Conservation (phyloP, 2,888 invertebrate genomes). For the Fragum fragum region DNA sequence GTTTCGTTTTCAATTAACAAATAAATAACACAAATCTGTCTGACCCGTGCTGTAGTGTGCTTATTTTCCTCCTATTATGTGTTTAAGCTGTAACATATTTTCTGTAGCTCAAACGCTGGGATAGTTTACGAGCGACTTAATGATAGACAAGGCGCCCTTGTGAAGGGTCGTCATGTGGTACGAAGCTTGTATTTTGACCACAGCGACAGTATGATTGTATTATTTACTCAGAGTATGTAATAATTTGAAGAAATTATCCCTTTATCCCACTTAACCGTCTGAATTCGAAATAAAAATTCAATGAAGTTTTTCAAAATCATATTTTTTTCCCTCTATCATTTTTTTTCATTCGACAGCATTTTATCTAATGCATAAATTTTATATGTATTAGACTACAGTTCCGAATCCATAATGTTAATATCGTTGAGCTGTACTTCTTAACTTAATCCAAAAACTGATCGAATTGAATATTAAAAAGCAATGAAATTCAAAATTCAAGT, state of each 20-base stretch:
- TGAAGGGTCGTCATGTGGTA: constrained; percentile 36
- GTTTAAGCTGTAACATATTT: constrained; percentile 36
- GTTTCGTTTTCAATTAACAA: constrained; percentile 51
- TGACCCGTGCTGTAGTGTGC: constrained; percentile 8
- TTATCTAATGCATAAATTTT: too few relatives aligned
- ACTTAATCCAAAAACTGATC: too few relatives aligned
- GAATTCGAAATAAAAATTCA: too few relatives aligned
- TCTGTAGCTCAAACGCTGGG: constrained; percentile 26
- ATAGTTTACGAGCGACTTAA: constrained; percentile 57
- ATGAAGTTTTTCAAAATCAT: too few relatives aligned
- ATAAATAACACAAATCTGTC: constrained; percentile 21
- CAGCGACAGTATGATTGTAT: constrained; percentile 11
- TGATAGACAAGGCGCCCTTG: constrained; percentile 37
- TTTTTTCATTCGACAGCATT: too few relatives aligned
- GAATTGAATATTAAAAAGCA: too few relatives aligned
- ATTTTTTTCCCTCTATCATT: too few relatives aligned
- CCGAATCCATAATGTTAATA: too few relatives aligned
- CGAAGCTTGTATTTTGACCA: constrained; percentile 36
- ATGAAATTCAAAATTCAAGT: too few relatives aligned
- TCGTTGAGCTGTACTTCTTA: too few relatives aligned
- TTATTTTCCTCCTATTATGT: constrained; percentile 46
- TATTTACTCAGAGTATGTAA: constrained; percentile 5
- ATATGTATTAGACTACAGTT: too few relatives aligned
- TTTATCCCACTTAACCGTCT: not conserved
- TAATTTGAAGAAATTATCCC: constrained; percentile 6